Evolutionary conservation across 1,140 invertebrate genomes (phyloP).

Genomic region (Triops longicaudatus): DNA sequence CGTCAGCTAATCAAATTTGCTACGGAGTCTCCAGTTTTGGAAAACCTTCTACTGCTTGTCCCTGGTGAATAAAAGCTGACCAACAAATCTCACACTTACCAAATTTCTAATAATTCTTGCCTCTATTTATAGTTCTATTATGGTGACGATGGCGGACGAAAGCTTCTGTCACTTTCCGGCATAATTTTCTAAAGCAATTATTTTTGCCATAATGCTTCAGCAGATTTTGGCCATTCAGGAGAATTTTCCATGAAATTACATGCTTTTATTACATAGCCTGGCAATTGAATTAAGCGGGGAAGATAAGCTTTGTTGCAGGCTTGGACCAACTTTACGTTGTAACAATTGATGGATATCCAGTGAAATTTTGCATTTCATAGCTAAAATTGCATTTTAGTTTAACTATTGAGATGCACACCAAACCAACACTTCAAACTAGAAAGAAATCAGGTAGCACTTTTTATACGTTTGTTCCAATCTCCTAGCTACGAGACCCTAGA

Average conservation of each 20-base stretch:
- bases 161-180: background rate
- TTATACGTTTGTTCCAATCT: too few relatives aligned
- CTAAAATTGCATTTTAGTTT: too few relatives aligned
- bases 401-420: too few relatives aligned
- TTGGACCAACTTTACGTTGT: too few relatives aligned
- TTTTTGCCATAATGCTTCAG: background rate
- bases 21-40: background rate
- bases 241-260: background rate
- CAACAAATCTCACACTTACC: background rate
- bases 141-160: background rate
- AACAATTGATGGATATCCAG: too few relatives aligned
- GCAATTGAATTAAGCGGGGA: too few relatives aligned
- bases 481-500: too few relatives aligned
- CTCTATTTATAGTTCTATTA: background rate
- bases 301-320: too few relatives aligned
- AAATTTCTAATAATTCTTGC: background rate
- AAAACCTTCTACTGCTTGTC: background rate
- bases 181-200: background rate
- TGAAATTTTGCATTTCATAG: too few relatives aligned
- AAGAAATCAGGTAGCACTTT: too few relatives aligned
- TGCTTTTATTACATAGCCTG: too few relatives aligned
- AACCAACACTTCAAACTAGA: too few relatives aligned
- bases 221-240: background rate
- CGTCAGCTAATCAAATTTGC: slow-evolving; percentile 3
- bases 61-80: background rate